phyloP scores from a whole-genome alignment of 2,888 invertebrate species.

The Drosophila niveifrons region DNA sequence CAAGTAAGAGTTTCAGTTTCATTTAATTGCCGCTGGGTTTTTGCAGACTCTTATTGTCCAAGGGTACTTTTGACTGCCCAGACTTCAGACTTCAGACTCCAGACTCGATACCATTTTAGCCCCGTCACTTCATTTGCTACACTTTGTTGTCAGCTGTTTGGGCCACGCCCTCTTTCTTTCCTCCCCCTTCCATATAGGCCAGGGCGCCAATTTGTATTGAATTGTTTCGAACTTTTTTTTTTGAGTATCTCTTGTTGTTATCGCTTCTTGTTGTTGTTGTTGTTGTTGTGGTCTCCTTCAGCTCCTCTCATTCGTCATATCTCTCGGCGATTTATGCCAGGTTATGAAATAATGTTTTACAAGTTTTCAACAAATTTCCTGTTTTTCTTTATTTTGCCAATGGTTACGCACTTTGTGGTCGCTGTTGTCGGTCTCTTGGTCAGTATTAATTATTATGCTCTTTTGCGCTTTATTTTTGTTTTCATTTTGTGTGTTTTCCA shows the following conservation, averaged over 20 bases:
- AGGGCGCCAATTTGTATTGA: slow-evolving; percentile 26
- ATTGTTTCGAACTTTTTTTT: slow-evolving; percentile 15
- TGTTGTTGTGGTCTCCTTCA: background rate
- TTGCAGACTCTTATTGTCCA: slow-evolving; percentile 19
- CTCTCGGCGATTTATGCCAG: slow-evolving; percentile 53
- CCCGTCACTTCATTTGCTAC: slow-evolving; percentile 24
- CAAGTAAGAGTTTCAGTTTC: slow-evolving; percentile 75
- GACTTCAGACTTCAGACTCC: background rate
- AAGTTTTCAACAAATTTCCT: slow-evolving; percentile 59
- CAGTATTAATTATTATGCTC: slow-evolving; percentile 68
- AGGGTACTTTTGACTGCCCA: slow-evolving; percentile 27
- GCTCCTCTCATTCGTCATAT: slow-evolving; percentile 46
- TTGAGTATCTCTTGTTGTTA: slow-evolving; percentile 2
- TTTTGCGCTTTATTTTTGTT: slow-evolving; percentile 39
- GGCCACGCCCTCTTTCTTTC: slow-evolving; percentile 18
- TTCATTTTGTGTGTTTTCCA: slow-evolving; percentile 14
- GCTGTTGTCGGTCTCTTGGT: slow-evolving; percentile 37
- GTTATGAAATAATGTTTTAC: slow-evolving; percentile 75
- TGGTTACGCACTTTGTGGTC: slow-evolving; percentile 65
- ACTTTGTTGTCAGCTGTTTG: slow-evolving; percentile 40
- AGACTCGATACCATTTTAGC: background rate
- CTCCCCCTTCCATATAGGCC: background rate
- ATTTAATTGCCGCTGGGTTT: slow-evolving; percentile 62
- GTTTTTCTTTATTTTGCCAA: slow-evolving; percentile 59
- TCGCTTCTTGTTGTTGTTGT: slow-evolving; percentile 6